Base-by-base conservation (phyloP, 2,888 invertebrate genomes). In the Pammene aurita region DNA sequence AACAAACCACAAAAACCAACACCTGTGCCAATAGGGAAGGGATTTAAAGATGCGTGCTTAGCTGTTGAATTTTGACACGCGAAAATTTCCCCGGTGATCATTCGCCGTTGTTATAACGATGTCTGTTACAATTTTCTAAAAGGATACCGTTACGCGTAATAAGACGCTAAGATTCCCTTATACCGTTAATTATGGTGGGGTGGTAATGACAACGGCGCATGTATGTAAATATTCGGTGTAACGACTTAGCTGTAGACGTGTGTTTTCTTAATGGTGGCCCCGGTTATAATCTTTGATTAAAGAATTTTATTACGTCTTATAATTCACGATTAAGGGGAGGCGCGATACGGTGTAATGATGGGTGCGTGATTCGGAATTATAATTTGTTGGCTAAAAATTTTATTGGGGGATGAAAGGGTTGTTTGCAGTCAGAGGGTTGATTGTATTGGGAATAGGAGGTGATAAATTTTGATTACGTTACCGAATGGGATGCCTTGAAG, bases 261-360 rank as follows among this genome's bases (percentile, higher is more conserved):
- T 88, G 88, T 88, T 81, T 83, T 85, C 84, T 86, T 90, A 92
- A 91, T 89, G 91, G 87, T 82, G 48, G 77, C 80, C 89, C 85
- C 83, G 88, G 92, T 90, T 92, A 90, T 92, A 90, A 91, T 92
- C 92, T 92, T 92, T 92, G 92, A 92, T 92, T 92, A 92, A 92
- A 92, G 92, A 92, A 92, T 92, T 92, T 92, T 92, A 92, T 92
- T 92, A 90, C 88, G 78, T 87, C 80, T 80, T 87, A 92, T 92
- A 92, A 91, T 91, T 92, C 92, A 92, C 92, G 92, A 92, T 92
- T 92, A 85, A 89, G 89, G 91, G 90, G 90, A 87, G 81, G 82
- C 85, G 85, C 80, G 85, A 92, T 92, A 91, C 80, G 84, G 80
- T 82, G 86, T 89, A 90, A 89, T 87, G 91, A 89, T 86, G 87